These are phyloP conservation scores for Rhinella marina DNA, from an alignment of 2,797 vertebrate species.

Conservation along the genomic window DNA sequence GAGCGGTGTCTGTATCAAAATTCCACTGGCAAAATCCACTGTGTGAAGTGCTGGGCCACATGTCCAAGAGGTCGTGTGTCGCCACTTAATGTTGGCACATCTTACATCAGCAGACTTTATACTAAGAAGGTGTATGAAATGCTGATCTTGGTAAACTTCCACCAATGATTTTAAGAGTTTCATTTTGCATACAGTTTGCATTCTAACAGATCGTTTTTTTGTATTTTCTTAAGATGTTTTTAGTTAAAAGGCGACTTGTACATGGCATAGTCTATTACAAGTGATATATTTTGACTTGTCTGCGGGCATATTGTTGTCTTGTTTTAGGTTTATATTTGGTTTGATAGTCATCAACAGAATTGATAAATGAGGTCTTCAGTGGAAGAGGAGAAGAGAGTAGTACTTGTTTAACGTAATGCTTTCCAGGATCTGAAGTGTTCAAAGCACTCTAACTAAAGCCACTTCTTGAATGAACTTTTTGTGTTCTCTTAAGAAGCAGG, in stretches of 20 bases:
- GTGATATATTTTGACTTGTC: background rate
- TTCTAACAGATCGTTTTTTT: no score
- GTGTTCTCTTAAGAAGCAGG: constrained; percentile 20
- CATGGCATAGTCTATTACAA: background rate
- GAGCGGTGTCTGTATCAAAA: no score
- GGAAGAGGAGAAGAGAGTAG: background rate
- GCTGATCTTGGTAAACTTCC: no score
- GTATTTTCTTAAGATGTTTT: background rate
- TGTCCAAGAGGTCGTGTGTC: no score
- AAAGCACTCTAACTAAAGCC: constrained; percentile 15
- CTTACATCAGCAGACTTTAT: no score
- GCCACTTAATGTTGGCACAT: no score
- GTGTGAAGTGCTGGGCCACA: no score
- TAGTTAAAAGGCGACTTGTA: background rate
- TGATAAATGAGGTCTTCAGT: background rate
- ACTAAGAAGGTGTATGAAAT: no score
- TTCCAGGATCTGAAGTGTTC: constrained; percentile 30
- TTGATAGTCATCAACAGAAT: background rate
- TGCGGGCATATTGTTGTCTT: background rate
- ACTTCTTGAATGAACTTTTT: constrained; percentile 31
- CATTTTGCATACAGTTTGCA: no score
- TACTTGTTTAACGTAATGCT: background rate
- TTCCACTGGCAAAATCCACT: no score
- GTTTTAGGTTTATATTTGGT: background rate
- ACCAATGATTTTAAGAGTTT: no score